Percentiles rank a stretch among this genome's conserved stretches.
Evolutionary conservation across 2,888 invertebrate species (phyloP).

Genomic region (Rambutsinella grinnellia): DNA sequence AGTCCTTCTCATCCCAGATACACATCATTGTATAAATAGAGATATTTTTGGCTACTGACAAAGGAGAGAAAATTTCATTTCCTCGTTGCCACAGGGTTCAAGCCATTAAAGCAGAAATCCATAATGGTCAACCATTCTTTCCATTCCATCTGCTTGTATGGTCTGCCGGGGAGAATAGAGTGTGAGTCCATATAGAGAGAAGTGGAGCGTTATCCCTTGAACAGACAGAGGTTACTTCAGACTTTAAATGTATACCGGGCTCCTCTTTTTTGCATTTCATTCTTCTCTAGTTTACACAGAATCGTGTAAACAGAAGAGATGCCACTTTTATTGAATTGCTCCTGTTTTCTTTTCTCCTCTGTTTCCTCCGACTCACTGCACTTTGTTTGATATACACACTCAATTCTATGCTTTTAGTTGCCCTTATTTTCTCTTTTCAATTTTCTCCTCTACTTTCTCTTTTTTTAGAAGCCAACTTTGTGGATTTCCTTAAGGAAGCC

Average conservation of each 20-base stretch:
- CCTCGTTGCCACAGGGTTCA: too few relatives aligned
- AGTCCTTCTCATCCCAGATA: neutral
- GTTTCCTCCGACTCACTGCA: slow-evolving; percentile 1
- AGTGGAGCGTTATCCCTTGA: slow-evolving; percentile 25
- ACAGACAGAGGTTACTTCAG: neutral
- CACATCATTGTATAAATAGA: neutral
- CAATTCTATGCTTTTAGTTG: slow-evolving; percentile 4
- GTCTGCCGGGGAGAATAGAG: slow-evolving; percentile 10
- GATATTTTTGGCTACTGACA: neutral
- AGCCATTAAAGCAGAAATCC: too few relatives aligned
- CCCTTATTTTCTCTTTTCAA: neutral
- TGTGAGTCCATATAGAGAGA: slow-evolving; percentile 9
- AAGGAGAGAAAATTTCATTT: neutral
- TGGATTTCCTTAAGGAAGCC: slow-evolving; percentile 28
- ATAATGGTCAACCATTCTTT: slow-evolving; percentile 17
- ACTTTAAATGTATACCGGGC: neutral
- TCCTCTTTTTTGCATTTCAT: slow-evolving; percentile 15
- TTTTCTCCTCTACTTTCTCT: neutral
- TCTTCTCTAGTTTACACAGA: slow-evolving; percentile 47
- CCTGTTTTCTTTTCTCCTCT: slow-evolving; percentile 13
- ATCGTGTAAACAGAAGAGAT: too few relatives aligned
- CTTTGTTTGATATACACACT: too few relatives aligned
- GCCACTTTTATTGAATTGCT: slow-evolving; percentile 47
- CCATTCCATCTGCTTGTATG: slow-evolving; percentile 17
- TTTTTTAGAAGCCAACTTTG: neutral